Percentiles rank a stretch among this genome's conserved stretches.
phyloP scores from a whole-genome alignment of 1,140 invertebrate genomes.

The Potamilus streckersoni region DNA sequence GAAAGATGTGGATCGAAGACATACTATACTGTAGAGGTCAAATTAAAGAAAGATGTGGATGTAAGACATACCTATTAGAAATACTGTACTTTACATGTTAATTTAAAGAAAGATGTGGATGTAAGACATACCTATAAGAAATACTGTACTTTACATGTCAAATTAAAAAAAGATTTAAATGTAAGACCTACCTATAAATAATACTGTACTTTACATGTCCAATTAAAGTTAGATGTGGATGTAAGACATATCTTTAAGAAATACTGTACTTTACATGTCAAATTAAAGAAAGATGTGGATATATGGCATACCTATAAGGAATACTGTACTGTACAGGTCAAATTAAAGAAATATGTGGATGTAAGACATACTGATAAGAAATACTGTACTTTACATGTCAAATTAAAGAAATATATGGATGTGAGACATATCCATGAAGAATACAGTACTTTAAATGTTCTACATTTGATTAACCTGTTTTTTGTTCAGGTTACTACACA shows the following conservation, averaged over 20 bases:
- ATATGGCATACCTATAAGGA: neutral
- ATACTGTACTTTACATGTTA: neutral
- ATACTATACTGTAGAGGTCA: too few species aligned
- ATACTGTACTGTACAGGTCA: neutral
- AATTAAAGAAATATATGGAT: neutral
- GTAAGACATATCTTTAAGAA: neutral
- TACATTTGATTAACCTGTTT: neutral
- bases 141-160: neutral
- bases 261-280: neutral
- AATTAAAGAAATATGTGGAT: neutral
- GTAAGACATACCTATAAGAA: too few species aligned
- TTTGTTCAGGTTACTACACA: conserved; percentile 66
- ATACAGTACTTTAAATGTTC: neutral
- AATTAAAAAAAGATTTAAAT: too few species aligned
- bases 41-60: neutral
- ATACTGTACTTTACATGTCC: neutral
- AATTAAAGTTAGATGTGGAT: neutral
- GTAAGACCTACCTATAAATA: too few species aligned
- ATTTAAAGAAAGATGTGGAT: too few species aligned
- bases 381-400: neutral
- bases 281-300: neutral
- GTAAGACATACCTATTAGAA: neutral
- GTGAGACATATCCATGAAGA: neutral
- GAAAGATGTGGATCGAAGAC: neutral
- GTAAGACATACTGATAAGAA: neutral